Evolutionary conservation across 2,797 vertebrate species (phyloP).

Genomic region (Tiaroga cobitis): DNA sequence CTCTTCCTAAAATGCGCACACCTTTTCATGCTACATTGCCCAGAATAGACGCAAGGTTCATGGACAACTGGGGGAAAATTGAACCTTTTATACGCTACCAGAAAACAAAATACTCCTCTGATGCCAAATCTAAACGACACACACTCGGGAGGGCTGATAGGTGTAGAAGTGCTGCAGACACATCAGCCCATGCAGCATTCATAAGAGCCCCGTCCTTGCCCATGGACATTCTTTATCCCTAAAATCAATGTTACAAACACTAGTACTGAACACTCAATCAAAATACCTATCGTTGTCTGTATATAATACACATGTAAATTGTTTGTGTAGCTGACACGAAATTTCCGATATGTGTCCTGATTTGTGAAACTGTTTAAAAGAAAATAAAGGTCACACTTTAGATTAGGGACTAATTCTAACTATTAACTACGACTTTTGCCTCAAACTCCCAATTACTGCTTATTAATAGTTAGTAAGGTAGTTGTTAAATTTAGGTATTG

Average conservation of each 20-base stretch:
- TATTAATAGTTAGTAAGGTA: too few species aligned
- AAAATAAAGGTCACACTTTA: background rate
- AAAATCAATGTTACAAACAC: slow-evolving; percentile 15
- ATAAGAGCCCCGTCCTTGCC: background rate
- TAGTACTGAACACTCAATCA: background rate
- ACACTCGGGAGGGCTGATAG: slow-evolving; percentile 22
- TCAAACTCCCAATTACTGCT: too few species aligned
- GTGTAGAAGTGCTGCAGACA: slow-evolving; percentile 13
- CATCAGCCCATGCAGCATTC: slow-evolving; percentile 2
- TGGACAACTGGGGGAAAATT: slow-evolving; percentile 69
- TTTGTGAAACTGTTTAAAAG: background rate
- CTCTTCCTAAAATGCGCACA: slow-evolving; percentile 68
- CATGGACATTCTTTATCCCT: slow-evolving; percentile 1
- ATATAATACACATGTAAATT: background rate
- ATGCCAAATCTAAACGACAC: slow-evolving; percentile 38
- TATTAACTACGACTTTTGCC: too few species aligned
- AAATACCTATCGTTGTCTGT: background rate
- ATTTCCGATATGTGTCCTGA: too few species aligned
- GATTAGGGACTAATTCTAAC: too few species aligned
- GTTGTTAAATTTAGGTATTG: too few species aligned
- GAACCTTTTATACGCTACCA: slow-evolving; percentile 50
- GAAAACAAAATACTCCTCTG: slow-evolving; percentile 57
- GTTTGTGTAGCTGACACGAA: background rate
- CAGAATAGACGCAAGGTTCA: slow-evolving; percentile 77
- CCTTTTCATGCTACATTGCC: slow-evolving; percentile 84